Conservation (phyloP, 2,797 vertebrate species). For the Falco rusticolus region DNA sequence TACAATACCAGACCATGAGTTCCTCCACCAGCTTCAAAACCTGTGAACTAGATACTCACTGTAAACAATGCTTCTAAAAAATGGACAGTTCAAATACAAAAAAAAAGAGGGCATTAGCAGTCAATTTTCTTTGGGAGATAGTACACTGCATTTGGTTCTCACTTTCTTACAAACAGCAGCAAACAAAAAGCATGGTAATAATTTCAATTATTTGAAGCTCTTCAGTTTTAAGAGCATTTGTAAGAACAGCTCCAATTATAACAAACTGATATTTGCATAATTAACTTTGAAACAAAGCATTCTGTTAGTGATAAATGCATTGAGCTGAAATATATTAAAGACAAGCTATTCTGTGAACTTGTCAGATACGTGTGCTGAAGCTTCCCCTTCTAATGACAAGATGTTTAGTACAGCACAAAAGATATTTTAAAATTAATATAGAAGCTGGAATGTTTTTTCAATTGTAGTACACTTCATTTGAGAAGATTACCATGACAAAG, state of each 20-base stretch:
- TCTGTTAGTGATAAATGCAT: conserved; percentile 52
- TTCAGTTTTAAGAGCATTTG: conserved; percentile 50
- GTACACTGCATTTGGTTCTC: conserved; percentile 29
- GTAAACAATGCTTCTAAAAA: conserved; percentile 59
- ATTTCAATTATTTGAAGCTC: conserved; percentile 53
- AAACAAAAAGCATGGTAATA: conserved; percentile 41
- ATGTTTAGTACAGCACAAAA: conserved; percentile 48
- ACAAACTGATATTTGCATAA: conserved; percentile 66
- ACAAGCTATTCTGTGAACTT: conserved; percentile 44
- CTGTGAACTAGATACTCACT: conserved; percentile 24
- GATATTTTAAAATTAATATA: conserved; percentile 28
- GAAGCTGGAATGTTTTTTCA: conserved; percentile 56
- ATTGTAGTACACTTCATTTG: conserved; percentile 24
- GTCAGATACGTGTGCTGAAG: conserved; percentile 42
- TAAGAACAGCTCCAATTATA: conserved; percentile 58
- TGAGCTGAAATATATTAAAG: conserved; percentile 45
- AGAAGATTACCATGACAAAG: conserved; percentile 57
- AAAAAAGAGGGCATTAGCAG: conserved; percentile 13
- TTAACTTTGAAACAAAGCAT: conserved; percentile 59
- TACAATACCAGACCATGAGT: conserved; percentile 58
- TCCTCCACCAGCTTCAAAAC: conserved; percentile 48
- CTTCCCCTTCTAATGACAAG: conserved; percentile 52
- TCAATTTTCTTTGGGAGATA: conserved; percentile 40
- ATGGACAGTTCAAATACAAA: conserved; percentile 67
- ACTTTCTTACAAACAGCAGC: conserved; percentile 52